Conservation (phyloP, 2,797 vertebrate genomes). For the Lepus townsendii region DNA sequence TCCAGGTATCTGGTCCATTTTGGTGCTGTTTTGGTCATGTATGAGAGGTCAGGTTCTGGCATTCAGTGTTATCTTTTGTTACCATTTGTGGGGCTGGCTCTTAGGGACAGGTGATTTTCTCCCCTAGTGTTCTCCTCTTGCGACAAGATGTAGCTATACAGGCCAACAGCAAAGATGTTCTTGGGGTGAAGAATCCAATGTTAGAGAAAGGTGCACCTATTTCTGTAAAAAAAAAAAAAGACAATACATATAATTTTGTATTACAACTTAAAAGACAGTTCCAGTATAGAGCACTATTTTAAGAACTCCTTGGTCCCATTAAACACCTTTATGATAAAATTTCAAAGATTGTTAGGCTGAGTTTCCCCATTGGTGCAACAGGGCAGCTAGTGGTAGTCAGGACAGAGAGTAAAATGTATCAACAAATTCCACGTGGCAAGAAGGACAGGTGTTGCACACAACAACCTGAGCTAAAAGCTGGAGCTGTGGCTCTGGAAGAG, state of each 20-base stretch:
- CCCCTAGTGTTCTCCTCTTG: neutral
- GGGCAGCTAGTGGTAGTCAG: neutral
- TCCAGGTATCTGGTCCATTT: accelerated
- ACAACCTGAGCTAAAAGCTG: neutral
- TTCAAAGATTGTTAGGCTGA: neutral
- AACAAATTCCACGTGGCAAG: neutral
- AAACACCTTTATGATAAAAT: neutral
- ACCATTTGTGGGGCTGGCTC: neutral
- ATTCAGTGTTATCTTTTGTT: too few species aligned
- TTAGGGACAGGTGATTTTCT: neutral
- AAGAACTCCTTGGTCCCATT: neutral
- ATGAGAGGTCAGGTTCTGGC: neutral
- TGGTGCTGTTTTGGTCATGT: too few species aligned
- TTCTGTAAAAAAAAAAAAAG: neutral
- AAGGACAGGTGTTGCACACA: too few species aligned
- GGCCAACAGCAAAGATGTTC: neutral
- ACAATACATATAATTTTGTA: neutral
- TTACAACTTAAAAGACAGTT: neutral
- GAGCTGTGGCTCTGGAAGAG: neutral
- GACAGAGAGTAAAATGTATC: neutral
- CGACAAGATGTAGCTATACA: neutral
- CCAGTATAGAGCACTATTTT: neutral
- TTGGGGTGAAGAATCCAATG: neutral
- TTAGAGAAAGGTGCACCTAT: too few species aligned
- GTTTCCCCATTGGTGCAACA: neutral